phyloP scores from a whole-genome alignment of 2,113 vertebrate genomes.

The Bagarius yarrelli region DNA sequence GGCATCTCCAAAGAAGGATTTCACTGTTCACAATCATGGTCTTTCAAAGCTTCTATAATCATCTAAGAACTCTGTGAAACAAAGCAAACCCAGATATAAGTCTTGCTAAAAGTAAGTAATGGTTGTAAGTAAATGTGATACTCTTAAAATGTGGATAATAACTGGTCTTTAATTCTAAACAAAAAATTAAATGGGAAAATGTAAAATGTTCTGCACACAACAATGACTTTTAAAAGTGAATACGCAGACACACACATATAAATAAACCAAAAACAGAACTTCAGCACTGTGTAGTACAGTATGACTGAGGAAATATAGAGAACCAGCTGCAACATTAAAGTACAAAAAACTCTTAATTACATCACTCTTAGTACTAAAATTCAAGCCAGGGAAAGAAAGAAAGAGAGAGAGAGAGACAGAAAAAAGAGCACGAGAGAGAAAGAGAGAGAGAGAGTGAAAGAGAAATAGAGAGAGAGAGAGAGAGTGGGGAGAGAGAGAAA shows the following conservation, averaged over 20 bases:
- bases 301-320: constrained; percentile 58
- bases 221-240: background rate
- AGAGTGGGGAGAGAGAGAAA: background rate
- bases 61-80: background rate
- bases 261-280: constrained; percentile 9
- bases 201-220: constrained; percentile 39
- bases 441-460: too few relatives aligned
- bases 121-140: background rate
- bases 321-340: constrained; percentile 48
- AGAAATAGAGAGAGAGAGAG: too few relatives aligned
- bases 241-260: background rate
- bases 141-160: background rate
- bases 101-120: constrained; percentile 16
- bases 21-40: constrained; percentile 53
- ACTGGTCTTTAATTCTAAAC: background rate
- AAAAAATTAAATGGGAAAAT: background rate
- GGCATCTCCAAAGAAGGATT: constrained; percentile 51
- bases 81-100: constrained; percentile 15
- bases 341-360: constrained; percentile 61
- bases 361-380: constrained; percentile 51
- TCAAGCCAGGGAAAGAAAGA: constrained; percentile 31
- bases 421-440: background rate
- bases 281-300: constrained; percentile 21
- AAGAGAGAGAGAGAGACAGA: constrained; percentile 24
- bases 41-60: constrained; percentile 23